A percentile compares a stretch with the other conserved stretches of the same genome.
Conservation (phyloP, 2,113 vertebrate genomes). For the Oreochromis spilurus region DNA sequence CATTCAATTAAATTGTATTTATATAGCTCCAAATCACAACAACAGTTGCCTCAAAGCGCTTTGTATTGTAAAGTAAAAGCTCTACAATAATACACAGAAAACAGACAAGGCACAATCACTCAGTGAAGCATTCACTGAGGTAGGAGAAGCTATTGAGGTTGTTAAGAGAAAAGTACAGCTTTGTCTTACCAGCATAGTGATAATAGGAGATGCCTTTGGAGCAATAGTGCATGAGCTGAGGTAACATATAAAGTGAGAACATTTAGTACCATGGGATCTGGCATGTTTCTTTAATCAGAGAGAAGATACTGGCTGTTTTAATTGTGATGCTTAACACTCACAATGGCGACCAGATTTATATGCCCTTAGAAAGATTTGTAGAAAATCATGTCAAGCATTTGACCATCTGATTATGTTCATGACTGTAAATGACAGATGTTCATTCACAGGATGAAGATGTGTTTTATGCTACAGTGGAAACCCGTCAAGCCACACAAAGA, state of each 20-base stretch:
- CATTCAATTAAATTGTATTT: background rate
- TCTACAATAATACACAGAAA: background rate
- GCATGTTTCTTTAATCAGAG: background rate
- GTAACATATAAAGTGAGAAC: background rate
- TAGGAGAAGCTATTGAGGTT: background rate
- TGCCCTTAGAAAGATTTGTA: background rate
- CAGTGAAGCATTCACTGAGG: background rate
- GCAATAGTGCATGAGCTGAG: background rate
- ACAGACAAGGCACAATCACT: background rate
- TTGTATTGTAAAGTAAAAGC: background rate
- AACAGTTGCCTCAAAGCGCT: background rate
- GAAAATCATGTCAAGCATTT: background rate
- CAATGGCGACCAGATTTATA: background rate
- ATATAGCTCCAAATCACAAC: background rate
- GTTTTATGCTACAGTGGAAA: background rate
- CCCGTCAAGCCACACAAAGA: background rate
- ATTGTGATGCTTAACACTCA: background rate
- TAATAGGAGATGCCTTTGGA: background rate
- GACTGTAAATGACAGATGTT: background rate
- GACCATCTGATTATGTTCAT: background rate
- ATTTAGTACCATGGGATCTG: background rate
- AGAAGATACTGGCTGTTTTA: background rate
- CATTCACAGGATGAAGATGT: background rate
- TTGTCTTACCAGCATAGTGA: background rate
- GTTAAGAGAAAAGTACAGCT: background rate